Percentiles rank a stretch among this genome's conserved stretches.
Conservation (phyloP, 1,140 invertebrate species). For the Lordiphosa clarofinis region DNA sequence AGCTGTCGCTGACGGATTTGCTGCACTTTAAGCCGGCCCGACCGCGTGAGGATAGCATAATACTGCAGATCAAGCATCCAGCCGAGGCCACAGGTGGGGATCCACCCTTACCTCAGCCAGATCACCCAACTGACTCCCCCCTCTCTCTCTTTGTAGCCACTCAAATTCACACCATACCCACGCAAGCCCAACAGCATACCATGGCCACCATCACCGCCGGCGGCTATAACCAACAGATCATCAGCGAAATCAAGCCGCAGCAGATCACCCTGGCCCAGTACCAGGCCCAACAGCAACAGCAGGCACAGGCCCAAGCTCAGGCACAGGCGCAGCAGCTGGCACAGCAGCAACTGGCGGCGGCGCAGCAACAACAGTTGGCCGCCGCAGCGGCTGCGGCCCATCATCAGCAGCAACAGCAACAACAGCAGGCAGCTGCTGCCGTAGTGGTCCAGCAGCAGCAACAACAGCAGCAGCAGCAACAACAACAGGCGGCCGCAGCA, state of each 20-base stretch:
- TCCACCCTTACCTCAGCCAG: no score
- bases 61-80: constrained; percentile 74
- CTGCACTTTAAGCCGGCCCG: constrained; percentile 69
- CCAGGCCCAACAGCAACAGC: constrained; percentile 72
- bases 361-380: constrained; percentile 41
- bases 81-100: constrained; percentile 56
- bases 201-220: constrained; percentile 75
- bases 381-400: constrained; percentile 34
- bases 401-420: constrained; percentile 49
- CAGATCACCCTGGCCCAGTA: constrained; percentile 77
- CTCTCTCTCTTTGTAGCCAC: constrained; percentile 33
- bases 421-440: constrained; percentile 45
- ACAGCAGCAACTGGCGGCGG: constrained; percentile 33
- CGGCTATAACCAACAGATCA: constrained; percentile 76
- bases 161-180: constrained; percentile 70
- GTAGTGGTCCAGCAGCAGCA: constrained; percentile 55
- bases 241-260: constrained; percentile 76
- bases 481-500: constrained; percentile 32
- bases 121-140: background rate
- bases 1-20: constrained; percentile 69
- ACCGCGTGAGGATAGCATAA: constrained; percentile 70
- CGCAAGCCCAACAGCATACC: constrained; percentile 71
- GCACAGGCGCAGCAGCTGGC: constrained; percentile 58
- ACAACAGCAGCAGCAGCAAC: constrained; percentile 55
- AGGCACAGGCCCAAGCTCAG: constrained; percentile 50